phyloP scores from a whole-genome alignment of 53 echinoderm and acorn worm species.

The Temnopleurus reevesii region DNA sequence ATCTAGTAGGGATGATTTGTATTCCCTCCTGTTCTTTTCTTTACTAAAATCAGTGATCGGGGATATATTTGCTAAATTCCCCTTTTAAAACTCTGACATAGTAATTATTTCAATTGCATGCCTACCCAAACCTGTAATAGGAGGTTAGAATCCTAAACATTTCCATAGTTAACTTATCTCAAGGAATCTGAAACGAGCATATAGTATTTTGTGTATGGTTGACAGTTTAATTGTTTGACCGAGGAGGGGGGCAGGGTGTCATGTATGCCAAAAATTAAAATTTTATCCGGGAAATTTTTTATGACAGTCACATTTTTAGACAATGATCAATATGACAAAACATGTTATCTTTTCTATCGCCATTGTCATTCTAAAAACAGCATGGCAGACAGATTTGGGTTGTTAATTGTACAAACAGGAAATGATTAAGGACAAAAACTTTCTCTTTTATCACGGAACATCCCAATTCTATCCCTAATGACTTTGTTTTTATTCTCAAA shows the following conservation, averaged over 20 bases:
- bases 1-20: no score
- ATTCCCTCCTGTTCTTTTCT: no score
- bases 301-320: not conserved
- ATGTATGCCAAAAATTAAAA: not conserved
- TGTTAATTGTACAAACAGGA: constrained; percentile 23
- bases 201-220: no score
- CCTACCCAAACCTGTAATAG: no score
- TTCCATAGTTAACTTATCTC: no score
- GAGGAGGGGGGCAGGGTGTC: not conserved
- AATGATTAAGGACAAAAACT: not conserved
- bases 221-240: no score
- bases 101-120: no score
- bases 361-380: not conserved
- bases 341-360: not conserved
- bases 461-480: constrained; percentile 1
- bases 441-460: not conserved
- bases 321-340: not conserved
- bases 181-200: no score
- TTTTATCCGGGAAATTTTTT: not conserved
- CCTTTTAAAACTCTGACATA: no score
- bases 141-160: no score
- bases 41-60: no score
- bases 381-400: not conserved
- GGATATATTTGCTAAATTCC: no score
- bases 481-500: constrained; percentile 8